Conservation (phyloP, 2,888 invertebrate species). For the Andrena hattorfiana region DNA sequence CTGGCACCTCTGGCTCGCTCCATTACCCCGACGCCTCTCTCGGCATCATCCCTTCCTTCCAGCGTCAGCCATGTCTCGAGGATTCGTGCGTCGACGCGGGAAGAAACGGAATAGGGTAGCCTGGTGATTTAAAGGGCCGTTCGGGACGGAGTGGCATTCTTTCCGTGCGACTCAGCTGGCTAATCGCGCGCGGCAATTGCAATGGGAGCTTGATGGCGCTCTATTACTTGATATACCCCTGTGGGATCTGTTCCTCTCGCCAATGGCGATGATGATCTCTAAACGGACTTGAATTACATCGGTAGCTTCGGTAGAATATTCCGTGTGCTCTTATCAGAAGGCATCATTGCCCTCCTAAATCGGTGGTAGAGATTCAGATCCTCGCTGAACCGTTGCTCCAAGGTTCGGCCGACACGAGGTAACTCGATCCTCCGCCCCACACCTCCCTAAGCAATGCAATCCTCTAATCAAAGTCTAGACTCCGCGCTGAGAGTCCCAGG, state of each 20-base stretch:
- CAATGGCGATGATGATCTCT: neutral
- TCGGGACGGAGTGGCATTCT: neutral
- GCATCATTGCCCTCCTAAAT: no score
- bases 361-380: no score
- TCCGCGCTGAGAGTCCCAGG: no score
- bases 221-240: neutral
- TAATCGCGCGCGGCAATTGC: neutral
- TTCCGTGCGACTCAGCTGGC: neutral
- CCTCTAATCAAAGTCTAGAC: no score
- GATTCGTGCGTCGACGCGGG: conserved; percentile 23
- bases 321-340: no score
- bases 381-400: no score
- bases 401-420: no score
- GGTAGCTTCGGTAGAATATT: neutral
- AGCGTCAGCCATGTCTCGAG: conserved; percentile 24
- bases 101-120: conserved; percentile 52
- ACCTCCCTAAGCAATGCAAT: no score
- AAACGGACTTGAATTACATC: neutral
- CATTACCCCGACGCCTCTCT: conserved; percentile 76
- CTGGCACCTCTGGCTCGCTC: conserved; percentile 69
- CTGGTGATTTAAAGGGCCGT: conserved; percentile 39
- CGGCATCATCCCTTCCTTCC: conserved; percentile 62
- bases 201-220: neutral
- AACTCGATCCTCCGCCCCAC: no score
- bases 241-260: conserved; percentile 3